Conservation (phyloP, 2,888 invertebrate genomes). For the Entomobrya proxima region DNA sequence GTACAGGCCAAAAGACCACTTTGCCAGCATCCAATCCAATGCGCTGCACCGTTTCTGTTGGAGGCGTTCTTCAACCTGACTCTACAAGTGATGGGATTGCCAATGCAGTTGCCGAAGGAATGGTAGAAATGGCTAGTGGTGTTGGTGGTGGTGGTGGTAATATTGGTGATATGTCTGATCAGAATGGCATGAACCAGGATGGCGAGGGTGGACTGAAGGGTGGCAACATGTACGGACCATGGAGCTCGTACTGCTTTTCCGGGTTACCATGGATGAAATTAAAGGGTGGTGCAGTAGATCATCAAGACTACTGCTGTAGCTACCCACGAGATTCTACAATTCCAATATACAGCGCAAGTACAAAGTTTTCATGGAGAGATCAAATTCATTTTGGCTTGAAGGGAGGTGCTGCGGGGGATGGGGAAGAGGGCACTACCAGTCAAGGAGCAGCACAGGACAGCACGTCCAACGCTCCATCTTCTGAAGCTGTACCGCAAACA, state of each 20-base stretch:
- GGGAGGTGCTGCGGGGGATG: conserved; percentile 46
- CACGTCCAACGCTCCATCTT: not conserved
- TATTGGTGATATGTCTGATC: conserved; percentile 3
- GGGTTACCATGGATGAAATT: conserved; percentile 60
- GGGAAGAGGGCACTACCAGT: not conserved
- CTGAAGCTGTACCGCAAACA: not conserved
- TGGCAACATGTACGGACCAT: conserved; percentile 41
- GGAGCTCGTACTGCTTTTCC: conserved; percentile 32
- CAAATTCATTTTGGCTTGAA: conserved; percentile 28
- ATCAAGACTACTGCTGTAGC: not conserved
- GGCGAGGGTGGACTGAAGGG: conserved; percentile 52
- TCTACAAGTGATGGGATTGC: not conserved
- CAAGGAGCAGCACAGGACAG: not conserved
- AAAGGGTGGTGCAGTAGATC: conserved; percentile 36
- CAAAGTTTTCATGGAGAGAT: conserved; percentile 58
- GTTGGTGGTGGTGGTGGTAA: too few relatives aligned
- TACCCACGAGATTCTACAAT: not conserved
- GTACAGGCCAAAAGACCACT: conserved; percentile 46
- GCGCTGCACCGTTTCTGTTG: conserved; percentile 45
- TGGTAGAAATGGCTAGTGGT: conserved; percentile 48
- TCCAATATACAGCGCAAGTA: conserved; percentile 48
- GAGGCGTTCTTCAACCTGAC: conserved; percentile 45
- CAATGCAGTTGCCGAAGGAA: conserved; percentile 41
- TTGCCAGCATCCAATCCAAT: conserved; percentile 40
- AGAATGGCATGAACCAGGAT: conserved; percentile 50